Evolutionary conservation across 2,888 invertebrate genomes (phyloP), one percentile per base, ranked within the genome.

Genomic region (Nebria salina): DNA sequence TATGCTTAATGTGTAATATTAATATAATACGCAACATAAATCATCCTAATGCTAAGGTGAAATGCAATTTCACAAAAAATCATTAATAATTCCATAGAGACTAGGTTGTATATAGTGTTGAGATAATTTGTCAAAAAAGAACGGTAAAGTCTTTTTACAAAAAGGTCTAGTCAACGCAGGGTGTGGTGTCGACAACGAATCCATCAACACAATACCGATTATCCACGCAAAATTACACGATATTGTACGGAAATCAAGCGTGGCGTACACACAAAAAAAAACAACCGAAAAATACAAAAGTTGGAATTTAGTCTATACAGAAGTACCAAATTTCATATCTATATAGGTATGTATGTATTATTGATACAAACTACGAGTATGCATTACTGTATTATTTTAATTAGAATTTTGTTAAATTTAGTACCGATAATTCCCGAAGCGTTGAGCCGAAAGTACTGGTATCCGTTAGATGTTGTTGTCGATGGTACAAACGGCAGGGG

Each of bases 161-260:
- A 54, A 54, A 54, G 54, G 8, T 54, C 54, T 54, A 54, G 54
- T 54, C 54, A 54, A 8, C 11, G 54, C 13, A 13, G 8, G 54
- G 54, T 54, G 54, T 54, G 54, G 54, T 54, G 54, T 54, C 54
- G 54, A 54, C 54, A 54, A 54, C 11, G 54, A 54, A 54, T 54
- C 8, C 54, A 54, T 54, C 54, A 54, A 66, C 66, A 79, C 79
- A 75, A 79, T 79, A 78, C 26, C 68, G 43, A 79, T 79, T 79
- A 79, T 79, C 25, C 79, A 79, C 79, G 79, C 74, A 79, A 75
- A 74, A 79, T 79, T 79, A 74, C 70, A 26, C 66, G 26, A 79
- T 66, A 79, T 74, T 79, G 75, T 79, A 73, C 65, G 65, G 72
- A 75, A 72, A 65, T 65, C 78, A 78, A 78, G 65, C 78, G 78